Evolutionary conservation across 2,888 invertebrate species (phyloP), one percentile per base, ranked within the genome.

Genomic region (Dinocampus coccinellae): DNA sequence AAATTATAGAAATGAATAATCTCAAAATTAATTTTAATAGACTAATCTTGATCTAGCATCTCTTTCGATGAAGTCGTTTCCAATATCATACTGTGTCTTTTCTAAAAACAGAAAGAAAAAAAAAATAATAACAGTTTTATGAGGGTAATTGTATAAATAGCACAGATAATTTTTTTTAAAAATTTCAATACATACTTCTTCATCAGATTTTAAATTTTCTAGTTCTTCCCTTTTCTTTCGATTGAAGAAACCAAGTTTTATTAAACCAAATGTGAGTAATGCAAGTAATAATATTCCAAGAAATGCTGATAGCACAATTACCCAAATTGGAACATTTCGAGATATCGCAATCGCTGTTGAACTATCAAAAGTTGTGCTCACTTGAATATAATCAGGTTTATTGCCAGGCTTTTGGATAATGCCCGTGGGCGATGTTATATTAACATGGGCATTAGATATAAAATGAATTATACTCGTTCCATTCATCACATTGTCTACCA

Each of bases 381-480:
- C 57, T 24, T 16, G 16, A 36, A 57, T 13, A 57, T 55, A 39
- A 70, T 88, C 82, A 1, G 84, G 77, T 72, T 82, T 82, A 60
- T 78, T 67, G 2, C 71, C 72, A 34, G 78, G 70, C 66, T 69
- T 83, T 76, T 85, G 84, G 10, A 73, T 68, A 64, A 85, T 78
- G 70, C 80, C 77, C 24, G 55, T n/a, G 3, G 84, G 82, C 47
- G 77, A 76, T 47, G 75, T 73, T 61, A 87, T 83, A 13, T 33
- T 55, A 0, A 87, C 83, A 9, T 70, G 75, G 16, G 87, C 88
- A 58, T 82, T 80, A 1, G 88, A 83, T 7, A 84, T 80, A 52
- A 87, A 83, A 62, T 85, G 81, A 67, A 89, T 78, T 9, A 87
- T 84, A 72, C 88, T 87, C 76, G 85, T 87, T 7, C 73, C 75